phyloP scores from a whole-genome alignment of 2,113 vertebrate genomes.

The Henicopernis longicauda region DNA sequence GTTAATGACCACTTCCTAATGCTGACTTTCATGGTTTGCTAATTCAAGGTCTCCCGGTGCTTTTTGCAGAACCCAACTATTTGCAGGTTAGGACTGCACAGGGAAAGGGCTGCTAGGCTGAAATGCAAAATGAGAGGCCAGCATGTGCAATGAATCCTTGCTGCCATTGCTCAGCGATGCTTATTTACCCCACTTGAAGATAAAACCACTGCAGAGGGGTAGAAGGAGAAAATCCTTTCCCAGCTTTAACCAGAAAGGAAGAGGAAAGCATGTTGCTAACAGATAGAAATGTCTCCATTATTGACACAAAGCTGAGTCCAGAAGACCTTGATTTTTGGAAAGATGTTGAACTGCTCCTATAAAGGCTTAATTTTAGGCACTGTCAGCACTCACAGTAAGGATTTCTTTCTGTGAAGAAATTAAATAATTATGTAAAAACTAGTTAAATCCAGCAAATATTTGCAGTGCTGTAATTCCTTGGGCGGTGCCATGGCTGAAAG shows the following conservation, averaged over 20 bases:
- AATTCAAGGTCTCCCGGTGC: not conserved
- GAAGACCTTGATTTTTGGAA: not conserved
- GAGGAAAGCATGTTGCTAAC: not conserved
- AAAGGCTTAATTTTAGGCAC: not conserved
- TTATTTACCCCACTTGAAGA: not conserved
- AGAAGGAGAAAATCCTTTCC: not conserved
- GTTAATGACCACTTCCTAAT: not conserved
- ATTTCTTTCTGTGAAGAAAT: not conserved
- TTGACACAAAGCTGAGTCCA: not conserved
- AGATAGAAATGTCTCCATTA: not conserved
- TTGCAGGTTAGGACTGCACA: not conserved
- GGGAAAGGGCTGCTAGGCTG: not conserved
- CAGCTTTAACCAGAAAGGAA: not conserved
- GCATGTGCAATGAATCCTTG: not conserved
- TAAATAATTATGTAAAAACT: not conserved
- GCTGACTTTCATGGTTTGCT: not conserved
- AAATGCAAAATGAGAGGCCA: not conserved
- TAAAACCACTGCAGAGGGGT: not conserved
- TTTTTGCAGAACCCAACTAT: not conserved
- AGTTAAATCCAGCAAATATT: slow-evolving; percentile 21
- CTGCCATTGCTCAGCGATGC: not conserved
- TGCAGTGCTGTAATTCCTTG: not conserved
- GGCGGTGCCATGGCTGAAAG: not conserved
- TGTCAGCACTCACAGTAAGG: not conserved
- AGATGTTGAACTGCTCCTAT: not conserved